phyloP scores from a whole-genome alignment of 2,888 invertebrate species.

The Tetragonisca angustula region DNA sequence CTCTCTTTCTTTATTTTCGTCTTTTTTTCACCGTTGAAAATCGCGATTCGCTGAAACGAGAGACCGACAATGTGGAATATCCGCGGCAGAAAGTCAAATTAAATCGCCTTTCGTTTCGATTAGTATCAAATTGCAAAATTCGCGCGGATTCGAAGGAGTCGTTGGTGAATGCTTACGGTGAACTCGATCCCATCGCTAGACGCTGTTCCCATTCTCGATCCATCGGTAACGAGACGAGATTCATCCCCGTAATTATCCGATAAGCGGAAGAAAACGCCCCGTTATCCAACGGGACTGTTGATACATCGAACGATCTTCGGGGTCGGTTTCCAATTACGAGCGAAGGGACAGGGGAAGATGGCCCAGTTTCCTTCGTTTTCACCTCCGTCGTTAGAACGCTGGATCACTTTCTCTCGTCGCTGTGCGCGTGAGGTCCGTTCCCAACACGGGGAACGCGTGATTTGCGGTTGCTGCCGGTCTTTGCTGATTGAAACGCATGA shows the following conservation, averaged over 20 bases:
- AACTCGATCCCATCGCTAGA: constrained; percentile 2
- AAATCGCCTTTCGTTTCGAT: too few species aligned
- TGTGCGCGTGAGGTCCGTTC: background rate
- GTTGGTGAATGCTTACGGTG: too few species aligned
- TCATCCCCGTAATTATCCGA: constrained; percentile 80
- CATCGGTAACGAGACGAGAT: constrained; percentile 63
- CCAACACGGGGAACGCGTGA: background rate
- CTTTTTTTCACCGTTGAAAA: too few species aligned
- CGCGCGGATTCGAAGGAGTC: too few species aligned
- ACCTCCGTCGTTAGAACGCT: constrained; percentile 20
- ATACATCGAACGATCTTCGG: constrained; percentile 66
- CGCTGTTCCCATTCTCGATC: constrained; percentile 48
- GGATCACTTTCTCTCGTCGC: background rate
- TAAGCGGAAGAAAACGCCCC: constrained; percentile 73
- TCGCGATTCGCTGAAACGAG: too few species aligned
- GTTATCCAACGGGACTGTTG: constrained; percentile 66
- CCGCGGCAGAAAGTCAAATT: too few species aligned
- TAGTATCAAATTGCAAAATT: too few species aligned
- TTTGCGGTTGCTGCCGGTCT: background rate
- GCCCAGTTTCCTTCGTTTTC: constrained; percentile 62
- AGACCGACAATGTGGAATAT: too few species aligned
- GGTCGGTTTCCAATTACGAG: constrained; percentile 70
- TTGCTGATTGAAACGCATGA: background rate
- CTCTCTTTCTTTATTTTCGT: too few species aligned
- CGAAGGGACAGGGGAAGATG: constrained; percentile 58